Base-by-base conservation (phyloP, 1,140 invertebrate genomes). In the Heliconius eleuchia region DNA sequence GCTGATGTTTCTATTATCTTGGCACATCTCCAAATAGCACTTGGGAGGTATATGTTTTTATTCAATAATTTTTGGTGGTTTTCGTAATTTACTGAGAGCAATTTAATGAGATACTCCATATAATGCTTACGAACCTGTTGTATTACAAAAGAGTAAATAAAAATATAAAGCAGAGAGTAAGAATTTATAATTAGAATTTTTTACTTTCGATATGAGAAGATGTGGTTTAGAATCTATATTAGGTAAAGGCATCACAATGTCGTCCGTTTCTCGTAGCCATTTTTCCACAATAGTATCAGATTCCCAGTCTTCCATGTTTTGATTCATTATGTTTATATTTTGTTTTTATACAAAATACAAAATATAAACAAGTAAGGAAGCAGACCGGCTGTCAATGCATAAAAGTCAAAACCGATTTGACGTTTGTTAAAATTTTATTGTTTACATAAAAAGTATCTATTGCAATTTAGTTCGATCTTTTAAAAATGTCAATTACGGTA, bases 11-110 rank as follows among this genome's bases (percentile, higher is more conserved):
- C 94, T 79, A 95, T 88, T 73, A 83, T 85, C 77, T 93, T 92
- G n/a, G 94, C 93, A 86, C 92, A 94, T 79, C 89, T 87, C 90
- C 91, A 92, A 76, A 95, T 93, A 78, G 89, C 91, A 88, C 91
- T 92, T 1, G 94, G 94, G 46, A 94, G 84, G 84, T 91, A 90
- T n/a, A 92, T 88, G 76, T 91, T 93, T 82, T 94, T 93, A 80
- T 91, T 91, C 0, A 89, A 55, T 1, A 92, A 83, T 72, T 87
- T 92, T 74, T 92, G 89, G 71, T 89, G 88, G 18, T 81, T 91
- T 83, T 94, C 93, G 85, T 94, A 95, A 80, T 95, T 95, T 19
- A 84, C 78, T 18, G 89, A 88, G 16, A 95, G 79, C 55, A 94
- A 82, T 85, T 92, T 92, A 76, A 93, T 89, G n/a, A 94, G 80